Evolutionary conservation across 2,888 invertebrate genomes (phyloP), one percentile per base, ranked within the genome.

Genomic region (Nesidiocoris tenuis): DNA sequence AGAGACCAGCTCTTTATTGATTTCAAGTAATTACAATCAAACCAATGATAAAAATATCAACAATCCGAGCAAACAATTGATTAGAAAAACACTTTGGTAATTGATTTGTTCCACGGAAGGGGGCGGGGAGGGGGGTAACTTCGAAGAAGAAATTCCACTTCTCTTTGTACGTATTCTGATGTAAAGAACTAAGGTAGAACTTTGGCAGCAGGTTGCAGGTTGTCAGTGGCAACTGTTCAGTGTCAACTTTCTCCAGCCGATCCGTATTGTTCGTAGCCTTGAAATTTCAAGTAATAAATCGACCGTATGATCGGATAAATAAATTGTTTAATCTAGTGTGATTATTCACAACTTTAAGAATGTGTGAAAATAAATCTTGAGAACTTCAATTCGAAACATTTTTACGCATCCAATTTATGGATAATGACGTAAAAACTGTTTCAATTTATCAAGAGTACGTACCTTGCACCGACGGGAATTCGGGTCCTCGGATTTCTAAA

Each of bases 401-500:
- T n/a, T n/a, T n/a, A n/a, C n/a, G n/a, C n/a, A n/a, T n/a, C n/a
- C n/a, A n/a, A n/a, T n/a, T n/a, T n/a, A n/a, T n/a, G n/a, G n/a
- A n/a, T n/a, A n/a, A n/a, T n/a, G n/a, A n/a, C n/a, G n/a, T n/a
- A n/a, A n/a, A n/a, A n/a, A n/a, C n/a, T n/a, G n/a, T n/a, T n/a
- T n/a, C n/a, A n/a, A n/a, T n/a, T n/a, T n/a, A n/a, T n/a, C n/a
- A n/a, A n/a, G n/a, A n/a, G n/a, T n/a, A n/a, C n/a, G 59, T 19
- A 71, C 71, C 61, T 61, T 24, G 71, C 22, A 25, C 61, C 17
- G 71, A 59, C 12, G 71, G 59, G 71, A 71, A 71, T 17, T 61
- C 71, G 21, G 71, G 71, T 19, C 74, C 74, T n/a, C 74, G 64
- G 23, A 74, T 74, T 74, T 74, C 74, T 23, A 74, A 57, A 65